Conservation (phyloP, 2,888 invertebrate genomes). For the Hydroisotoma schaefferi region DNA sequence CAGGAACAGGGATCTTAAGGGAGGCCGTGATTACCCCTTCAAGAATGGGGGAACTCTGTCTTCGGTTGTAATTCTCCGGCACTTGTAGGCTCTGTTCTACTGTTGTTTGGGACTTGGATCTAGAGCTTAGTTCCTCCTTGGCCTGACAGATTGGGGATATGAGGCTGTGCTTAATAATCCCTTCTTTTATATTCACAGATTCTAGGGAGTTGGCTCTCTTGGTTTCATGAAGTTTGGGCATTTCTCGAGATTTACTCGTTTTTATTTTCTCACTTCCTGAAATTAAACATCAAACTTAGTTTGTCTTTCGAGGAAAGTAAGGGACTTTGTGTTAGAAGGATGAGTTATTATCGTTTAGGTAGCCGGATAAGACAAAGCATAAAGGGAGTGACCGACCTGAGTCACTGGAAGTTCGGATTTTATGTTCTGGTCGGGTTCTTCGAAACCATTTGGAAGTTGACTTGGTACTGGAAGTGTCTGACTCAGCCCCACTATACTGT, state of each 20-base stretch:
- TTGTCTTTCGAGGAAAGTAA: too few relatives aligned
- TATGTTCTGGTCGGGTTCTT: slow-evolving; percentile 38
- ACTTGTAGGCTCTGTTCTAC: slow-evolving; percentile 46
- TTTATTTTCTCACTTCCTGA: slow-evolving; percentile 44
- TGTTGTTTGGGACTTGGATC: slow-evolving; percentile 40
- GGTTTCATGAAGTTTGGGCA: slow-evolving; percentile 28
- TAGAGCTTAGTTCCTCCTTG: slow-evolving; percentile 51
- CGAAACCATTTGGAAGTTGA: slow-evolving; percentile 47
- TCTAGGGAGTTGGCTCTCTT: slow-evolving; percentile 45
- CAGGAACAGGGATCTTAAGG: slow-evolving; percentile 67
- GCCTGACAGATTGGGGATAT: too few relatives aligned
- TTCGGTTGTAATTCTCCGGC: slow-evolving; percentile 41
- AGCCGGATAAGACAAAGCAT: too few relatives aligned
- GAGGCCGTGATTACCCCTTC: slow-evolving; percentile 71
- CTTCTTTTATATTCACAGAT: slow-evolving; percentile 39
- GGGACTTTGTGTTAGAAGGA: too few relatives aligned
- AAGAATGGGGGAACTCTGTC: slow-evolving; percentile 49
- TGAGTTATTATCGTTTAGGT: too few relatives aligned
- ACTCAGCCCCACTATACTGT: slow-evolving; percentile 30
- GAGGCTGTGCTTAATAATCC: slow-evolving; percentile 12
- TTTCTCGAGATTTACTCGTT: slow-evolving; percentile 24
- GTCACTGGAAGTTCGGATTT: too few relatives aligned
- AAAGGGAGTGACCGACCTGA: too few relatives aligned
- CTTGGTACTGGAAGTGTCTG: slow-evolving; percentile 41
- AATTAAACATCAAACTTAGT: too few relatives aligned